Evolutionary conservation across 2,888 invertebrate species (phyloP).

Genomic region (Thecocarcelia acutangulata): DNA sequence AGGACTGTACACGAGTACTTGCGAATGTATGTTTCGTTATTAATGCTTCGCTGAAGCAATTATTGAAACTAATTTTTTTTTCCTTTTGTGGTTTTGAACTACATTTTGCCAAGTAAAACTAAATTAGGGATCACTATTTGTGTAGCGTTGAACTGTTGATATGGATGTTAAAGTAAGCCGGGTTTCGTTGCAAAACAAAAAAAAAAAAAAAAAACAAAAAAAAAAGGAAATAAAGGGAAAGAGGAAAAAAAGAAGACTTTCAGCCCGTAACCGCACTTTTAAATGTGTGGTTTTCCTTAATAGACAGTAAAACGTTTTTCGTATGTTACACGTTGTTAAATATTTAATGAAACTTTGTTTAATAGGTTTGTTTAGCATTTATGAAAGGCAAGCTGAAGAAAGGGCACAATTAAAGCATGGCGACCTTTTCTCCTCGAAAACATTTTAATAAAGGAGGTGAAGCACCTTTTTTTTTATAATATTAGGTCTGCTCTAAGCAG

Average conservation of each 20-base stretch:
- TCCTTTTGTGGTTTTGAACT: background rate
- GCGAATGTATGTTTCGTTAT: background rate
- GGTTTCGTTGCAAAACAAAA: background rate
- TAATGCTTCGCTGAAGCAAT: background rate
- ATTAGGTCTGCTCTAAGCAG: no score
- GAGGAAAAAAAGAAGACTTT: background rate
- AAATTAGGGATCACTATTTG: background rate
- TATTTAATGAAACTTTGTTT: background rate
- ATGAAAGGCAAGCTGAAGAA: background rate
- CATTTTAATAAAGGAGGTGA: no score
- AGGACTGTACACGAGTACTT: no score
- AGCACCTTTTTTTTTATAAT: no score
- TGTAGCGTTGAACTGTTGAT: no score
- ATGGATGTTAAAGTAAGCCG: background rate
- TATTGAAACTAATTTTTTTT: background rate
- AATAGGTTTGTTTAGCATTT: background rate
- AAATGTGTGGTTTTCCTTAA: conserved; percentile 30
- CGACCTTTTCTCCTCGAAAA: background rate
- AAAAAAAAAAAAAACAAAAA: no score
- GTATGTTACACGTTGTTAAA: background rate
- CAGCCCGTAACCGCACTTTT: conserved; percentile 28
- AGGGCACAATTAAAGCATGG: background rate
- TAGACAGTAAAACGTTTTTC: background rate
- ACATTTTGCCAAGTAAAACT: no score
- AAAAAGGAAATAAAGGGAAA: no score